Conservation (phyloP, 2,797 vertebrate genomes). For the Sylvilagus floridanus region DNA sequence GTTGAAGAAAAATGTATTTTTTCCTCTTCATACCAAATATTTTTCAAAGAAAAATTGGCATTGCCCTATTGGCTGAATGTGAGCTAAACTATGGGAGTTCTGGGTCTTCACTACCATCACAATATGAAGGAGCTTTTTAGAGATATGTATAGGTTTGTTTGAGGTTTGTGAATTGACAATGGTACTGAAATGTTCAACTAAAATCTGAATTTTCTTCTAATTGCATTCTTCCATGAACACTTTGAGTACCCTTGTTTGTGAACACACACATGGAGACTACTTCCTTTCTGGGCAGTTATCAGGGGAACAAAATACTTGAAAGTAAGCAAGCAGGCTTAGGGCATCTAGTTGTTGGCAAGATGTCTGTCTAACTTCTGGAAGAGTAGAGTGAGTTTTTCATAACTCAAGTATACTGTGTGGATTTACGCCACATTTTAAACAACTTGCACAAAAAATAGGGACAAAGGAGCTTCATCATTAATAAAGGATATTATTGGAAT, state of each 20-base stretch:
- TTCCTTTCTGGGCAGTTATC: not conserved
- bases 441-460: not conserved
- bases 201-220: too few species aligned
- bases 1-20: not conserved
- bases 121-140: not conserved
- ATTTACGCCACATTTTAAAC: not conserved
- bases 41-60: not conserved
- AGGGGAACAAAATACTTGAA: not conserved
- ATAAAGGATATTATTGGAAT: not conserved
- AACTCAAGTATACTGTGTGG: not conserved
- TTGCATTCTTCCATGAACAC: too few species aligned
- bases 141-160: not conserved
- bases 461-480: not conserved
- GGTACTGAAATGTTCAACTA: too few species aligned
- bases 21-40: not conserved
- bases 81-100: not conserved
- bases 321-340: not conserved
- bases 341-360: not conserved
- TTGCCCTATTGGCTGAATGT: not conserved
- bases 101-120: not conserved
- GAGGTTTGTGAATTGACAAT: not conserved
- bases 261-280: not conserved
- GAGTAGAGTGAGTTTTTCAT: not conserved
- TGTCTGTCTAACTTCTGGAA: not conserved
- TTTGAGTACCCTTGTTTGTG: not conserved